Conservation (phyloP, 2,888 invertebrate species). For the Lithophane leautieri region DNA sequence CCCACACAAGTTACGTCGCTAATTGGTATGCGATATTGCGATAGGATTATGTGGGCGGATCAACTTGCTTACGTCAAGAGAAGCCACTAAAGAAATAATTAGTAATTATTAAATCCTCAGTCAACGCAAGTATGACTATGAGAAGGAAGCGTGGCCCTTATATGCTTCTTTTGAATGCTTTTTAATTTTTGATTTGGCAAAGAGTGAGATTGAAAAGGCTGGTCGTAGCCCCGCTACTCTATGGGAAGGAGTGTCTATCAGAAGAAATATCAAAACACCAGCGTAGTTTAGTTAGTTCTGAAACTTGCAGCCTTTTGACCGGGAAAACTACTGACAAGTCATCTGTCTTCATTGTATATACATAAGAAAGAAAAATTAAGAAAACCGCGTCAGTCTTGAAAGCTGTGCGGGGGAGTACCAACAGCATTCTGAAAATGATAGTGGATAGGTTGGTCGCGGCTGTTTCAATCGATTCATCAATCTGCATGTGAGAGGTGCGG, state of each 20-base stretch:
- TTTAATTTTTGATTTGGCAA: neutral
- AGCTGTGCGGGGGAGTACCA: too few relatives aligned
- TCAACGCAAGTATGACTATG: neutral
- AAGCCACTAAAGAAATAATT: constrained; percentile 24
- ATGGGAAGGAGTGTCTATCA: neutral
- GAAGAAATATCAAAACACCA: neutral
- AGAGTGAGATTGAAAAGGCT: too few relatives aligned
- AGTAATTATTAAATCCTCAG: neutral
- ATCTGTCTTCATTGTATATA: neutral
- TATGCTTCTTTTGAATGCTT: neutral
- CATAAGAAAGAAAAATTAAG: too few relatives aligned
- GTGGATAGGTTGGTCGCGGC: too few relatives aligned
- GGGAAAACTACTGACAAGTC: neutral
- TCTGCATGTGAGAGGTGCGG: too few relatives aligned
- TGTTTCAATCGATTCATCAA: neutral
- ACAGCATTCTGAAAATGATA: too few relatives aligned
- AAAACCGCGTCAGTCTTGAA: too few relatives aligned
- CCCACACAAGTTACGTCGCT: neutral
- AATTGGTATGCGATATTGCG: constrained; percentile 35
- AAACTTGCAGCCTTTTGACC: neutral
- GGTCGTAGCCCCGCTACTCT: neutral
- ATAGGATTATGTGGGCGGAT: constrained; percentile 23
- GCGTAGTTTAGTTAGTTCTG: neutral
- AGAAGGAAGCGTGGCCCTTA: neutral
- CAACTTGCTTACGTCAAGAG: constrained; percentile 5